A percentile compares a stretch with the other conserved stretches of the same genome.
phyloP scores from a whole-genome alignment of 2,888 invertebrate genomes.

The Drosophila quinaria region DNA sequence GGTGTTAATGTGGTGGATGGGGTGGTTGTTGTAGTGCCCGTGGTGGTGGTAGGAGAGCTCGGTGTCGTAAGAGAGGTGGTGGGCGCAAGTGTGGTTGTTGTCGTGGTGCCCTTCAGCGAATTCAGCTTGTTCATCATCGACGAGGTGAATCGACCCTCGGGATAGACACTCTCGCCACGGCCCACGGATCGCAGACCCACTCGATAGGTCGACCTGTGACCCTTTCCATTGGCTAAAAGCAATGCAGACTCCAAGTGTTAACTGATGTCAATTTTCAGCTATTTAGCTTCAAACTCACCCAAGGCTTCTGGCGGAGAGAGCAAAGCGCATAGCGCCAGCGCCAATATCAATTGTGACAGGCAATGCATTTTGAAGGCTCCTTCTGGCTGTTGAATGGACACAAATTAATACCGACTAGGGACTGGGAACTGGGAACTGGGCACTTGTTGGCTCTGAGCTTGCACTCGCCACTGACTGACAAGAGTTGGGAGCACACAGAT shows the following conservation, averaged over 20 bases:
- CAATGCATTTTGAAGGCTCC: slow-evolving; percentile 50
- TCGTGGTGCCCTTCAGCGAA: slow-evolving; percentile 36
- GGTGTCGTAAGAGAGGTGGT: accelerated
- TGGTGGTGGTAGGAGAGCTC: background rate
- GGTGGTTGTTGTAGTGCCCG: background rate
- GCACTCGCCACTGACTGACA: slow-evolving; percentile 74
- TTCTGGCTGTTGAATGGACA: slow-evolving; percentile 22
- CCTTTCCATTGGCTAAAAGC: slow-evolving; percentile 25
- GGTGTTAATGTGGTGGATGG: background rate
- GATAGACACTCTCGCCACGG: slow-evolving; percentile 46
- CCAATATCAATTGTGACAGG: slow-evolving; percentile 57
- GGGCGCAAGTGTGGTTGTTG: slow-evolving; percentile 29
- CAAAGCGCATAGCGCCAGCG: slow-evolving; percentile 64
- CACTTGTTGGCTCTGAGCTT: slow-evolving; percentile 68
- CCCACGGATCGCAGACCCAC: slow-evolving; percentile 40
- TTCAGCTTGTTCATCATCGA: slow-evolving; percentile 63
- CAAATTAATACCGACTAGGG: background rate
- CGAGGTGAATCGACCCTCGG: slow-evolving; percentile 66
- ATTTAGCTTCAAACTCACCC: slow-evolving; percentile 52
- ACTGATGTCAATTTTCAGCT: background rate
- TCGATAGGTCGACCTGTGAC: slow-evolving; percentile 44
- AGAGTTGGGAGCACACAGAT: slow-evolving; percentile 43
- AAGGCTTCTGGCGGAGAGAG: slow-evolving; percentile 35
- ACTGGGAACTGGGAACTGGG: slow-evolving; percentile 3
- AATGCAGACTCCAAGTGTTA: background rate